Evolutionary conservation across 2,888 invertebrate genomes (phyloP).

Genomic region (Esperia sulphurella): DNA sequence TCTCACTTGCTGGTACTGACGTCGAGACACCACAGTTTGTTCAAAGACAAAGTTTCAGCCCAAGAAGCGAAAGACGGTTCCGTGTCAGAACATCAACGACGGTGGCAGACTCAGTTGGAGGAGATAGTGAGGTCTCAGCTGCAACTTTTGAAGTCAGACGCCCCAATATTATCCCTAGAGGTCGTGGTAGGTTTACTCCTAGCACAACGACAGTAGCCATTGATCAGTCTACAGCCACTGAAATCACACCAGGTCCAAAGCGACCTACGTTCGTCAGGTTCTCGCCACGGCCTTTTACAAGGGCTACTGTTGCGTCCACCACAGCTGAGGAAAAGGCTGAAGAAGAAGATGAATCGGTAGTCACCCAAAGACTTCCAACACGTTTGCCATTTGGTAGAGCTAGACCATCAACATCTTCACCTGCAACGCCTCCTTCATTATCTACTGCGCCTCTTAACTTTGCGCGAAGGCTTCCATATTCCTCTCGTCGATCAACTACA

Average conservation of each 20-base stretch:
- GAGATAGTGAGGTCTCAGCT: slow-evolving; percentile 64
- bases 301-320: slow-evolving; percentile 27
- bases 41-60: slow-evolving; percentile 32
- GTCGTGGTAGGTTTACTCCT: slow-evolving; percentile 51
- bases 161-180: slow-evolving; percentile 51
- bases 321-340: slow-evolving; percentile 23
- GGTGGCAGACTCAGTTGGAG: slow-evolving; percentile 31
- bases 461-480: slow-evolving; percentile 53
- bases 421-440: slow-evolving; percentile 24
- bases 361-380: slow-evolving; percentile 37
- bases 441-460: slow-evolving; percentile 24
- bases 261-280: slow-evolving; percentile 61
- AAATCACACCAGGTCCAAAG: slow-evolving; percentile 35
- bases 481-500: slow-evolving; percentile 44
- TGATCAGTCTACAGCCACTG: slow-evolving; percentile 28
- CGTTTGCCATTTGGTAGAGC: slow-evolving; percentile 51
- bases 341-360: slow-evolving; percentile 23
- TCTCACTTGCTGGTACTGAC: slow-evolving; percentile 77
- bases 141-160: slow-evolving; percentile 59
- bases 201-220: slow-evolving; percentile 44
- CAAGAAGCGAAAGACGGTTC: slow-evolving; percentile 33
- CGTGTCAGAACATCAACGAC: slow-evolving; percentile 42
- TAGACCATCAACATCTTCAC: slow-evolving; percentile 30
- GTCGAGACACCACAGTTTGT: slow-evolving; percentile 42
- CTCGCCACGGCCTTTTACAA: slow-evolving; percentile 64